Conservation (phyloP, 2,113 vertebrate genomes). For the Cettia cetti region DNA sequence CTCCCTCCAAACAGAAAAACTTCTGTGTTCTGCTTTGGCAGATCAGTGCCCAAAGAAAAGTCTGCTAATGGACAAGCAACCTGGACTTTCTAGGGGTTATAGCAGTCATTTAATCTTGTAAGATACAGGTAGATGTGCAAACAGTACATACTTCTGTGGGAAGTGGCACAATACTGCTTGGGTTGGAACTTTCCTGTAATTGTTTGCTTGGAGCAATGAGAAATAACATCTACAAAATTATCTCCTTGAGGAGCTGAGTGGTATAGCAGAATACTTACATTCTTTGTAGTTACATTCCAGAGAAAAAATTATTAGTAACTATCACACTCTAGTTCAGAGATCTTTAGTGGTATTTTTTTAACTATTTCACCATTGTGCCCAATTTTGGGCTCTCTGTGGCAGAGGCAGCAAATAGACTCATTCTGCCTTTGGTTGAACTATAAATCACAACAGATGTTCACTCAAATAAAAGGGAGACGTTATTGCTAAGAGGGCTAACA, state of each 20-base stretch:
- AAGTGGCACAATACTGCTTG: conserved; percentile 5
- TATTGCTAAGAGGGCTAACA: background rate
- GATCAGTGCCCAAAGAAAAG: background rate
- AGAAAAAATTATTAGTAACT: background rate
- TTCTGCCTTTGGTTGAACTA: background rate
- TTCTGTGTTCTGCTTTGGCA: background rate
- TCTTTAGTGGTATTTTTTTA: background rate
- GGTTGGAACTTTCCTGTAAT: conserved; percentile 15
- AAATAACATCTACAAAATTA: conserved; percentile 21
- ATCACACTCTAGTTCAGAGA: background rate
- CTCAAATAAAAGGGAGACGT: background rate
- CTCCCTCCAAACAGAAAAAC: conserved; percentile 29
- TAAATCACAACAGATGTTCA: background rate
- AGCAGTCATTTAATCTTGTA: conserved; percentile 12
- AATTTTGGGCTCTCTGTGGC: background rate
- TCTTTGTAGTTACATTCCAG: background rate
- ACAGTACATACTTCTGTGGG: background rate
- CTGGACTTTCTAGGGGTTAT: conserved; percentile 11
- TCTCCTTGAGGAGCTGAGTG: background rate
- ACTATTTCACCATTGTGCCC: background rate
- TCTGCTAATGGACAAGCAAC: conserved; percentile 6
- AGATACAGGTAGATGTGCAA: background rate
- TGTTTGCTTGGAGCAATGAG: background rate
- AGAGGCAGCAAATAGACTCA: background rate
- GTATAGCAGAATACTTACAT: background rate